A percentile compares a stretch with the other conserved stretches of the same genome.
These are phyloP conservation scores for Pararge aegeria DNA, from an alignment of 1,140 invertebrate genomes.

Conservation along the genomic window DNA sequence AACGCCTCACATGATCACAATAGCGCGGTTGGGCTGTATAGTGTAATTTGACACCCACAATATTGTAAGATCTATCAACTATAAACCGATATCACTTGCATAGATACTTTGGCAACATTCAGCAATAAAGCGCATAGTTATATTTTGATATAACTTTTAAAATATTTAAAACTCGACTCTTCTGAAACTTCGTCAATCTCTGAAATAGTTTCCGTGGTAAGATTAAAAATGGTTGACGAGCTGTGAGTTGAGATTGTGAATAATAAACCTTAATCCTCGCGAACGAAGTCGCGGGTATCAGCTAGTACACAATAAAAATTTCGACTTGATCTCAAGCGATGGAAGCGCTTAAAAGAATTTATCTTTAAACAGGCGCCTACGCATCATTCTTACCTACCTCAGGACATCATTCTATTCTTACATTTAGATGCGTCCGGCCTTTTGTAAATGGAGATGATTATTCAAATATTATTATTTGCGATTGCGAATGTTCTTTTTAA, in stretches of 20 bases:
- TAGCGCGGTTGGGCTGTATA: slow-evolving; percentile 52
- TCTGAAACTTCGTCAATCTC: no score
- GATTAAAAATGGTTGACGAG: no score
- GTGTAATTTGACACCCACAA: slow-evolving; percentile 53
- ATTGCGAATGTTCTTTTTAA: not conserved
- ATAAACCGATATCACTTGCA: slow-evolving; percentile 2
- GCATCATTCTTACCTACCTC: slow-evolving; percentile 24
- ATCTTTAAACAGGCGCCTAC: slow-evolving; percentile 42
- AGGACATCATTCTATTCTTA: not conserved
- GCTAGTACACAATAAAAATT: no score
- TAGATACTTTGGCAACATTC: not conserved
- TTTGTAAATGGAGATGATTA: not conserved
- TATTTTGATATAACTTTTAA: not conserved
- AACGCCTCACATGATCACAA: slow-evolving; percentile 47
- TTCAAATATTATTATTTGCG: not conserved
- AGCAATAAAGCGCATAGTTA: not conserved
- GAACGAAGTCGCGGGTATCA: no score
- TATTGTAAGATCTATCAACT: slow-evolving; percentile 35
- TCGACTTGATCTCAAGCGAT: no score
- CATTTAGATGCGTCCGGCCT: not conserved
- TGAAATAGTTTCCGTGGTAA: no score
- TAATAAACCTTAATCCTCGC: no score
- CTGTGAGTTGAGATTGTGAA: no score
- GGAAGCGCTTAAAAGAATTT: not conserved
- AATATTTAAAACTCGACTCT: no score